phyloP scores from a whole-genome alignment of 2,797 vertebrate species.

The Phylloscopus collybita region DNA sequence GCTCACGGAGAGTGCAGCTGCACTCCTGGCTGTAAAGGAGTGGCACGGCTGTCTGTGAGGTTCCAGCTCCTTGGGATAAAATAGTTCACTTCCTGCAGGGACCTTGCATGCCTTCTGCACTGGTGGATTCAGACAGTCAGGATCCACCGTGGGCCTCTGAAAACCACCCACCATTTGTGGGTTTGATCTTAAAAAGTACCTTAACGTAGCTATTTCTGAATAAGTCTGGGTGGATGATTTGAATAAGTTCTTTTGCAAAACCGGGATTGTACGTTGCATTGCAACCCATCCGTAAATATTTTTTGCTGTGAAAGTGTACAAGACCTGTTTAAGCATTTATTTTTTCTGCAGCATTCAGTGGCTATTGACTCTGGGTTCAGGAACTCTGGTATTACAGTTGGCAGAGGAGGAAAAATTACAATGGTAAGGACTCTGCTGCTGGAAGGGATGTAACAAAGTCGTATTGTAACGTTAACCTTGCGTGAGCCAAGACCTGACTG shows the following conservation, averaged over 20 bases:
- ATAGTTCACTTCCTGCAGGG: neutral
- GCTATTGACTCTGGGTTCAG: conserved; percentile 90
- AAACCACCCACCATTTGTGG: neutral
- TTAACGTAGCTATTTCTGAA: neutral
- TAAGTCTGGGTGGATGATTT: neutral
- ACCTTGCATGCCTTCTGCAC: fast-evolving
- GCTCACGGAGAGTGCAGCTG: neutral
- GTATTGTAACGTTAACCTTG: neutral
- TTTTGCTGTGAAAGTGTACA: neutral
- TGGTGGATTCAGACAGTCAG: neutral
- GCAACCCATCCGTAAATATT: neutral
- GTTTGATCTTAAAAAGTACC: neutral
- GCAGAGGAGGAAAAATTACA: conserved; percentile 90
- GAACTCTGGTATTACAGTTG: conserved; percentile 92
- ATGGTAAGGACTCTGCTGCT: conserved; percentile 77
- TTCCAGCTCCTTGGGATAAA: neutral
- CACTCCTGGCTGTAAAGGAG: fast-evolving
- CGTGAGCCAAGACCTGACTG: neutral
- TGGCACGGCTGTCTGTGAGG: fast-evolving
- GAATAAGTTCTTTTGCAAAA: neutral
- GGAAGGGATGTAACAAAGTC: neutral
- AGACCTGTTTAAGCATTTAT: neutral
- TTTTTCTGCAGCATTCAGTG: conserved; percentile 82
- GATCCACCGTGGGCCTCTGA: neutral
- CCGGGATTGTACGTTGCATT: neutral